Percentiles rank a stretch among this genome's conserved stretches.
phyloP scores from a whole-genome alignment of 2,888 invertebrate species.

The Sarcophaga rosellei region DNA sequence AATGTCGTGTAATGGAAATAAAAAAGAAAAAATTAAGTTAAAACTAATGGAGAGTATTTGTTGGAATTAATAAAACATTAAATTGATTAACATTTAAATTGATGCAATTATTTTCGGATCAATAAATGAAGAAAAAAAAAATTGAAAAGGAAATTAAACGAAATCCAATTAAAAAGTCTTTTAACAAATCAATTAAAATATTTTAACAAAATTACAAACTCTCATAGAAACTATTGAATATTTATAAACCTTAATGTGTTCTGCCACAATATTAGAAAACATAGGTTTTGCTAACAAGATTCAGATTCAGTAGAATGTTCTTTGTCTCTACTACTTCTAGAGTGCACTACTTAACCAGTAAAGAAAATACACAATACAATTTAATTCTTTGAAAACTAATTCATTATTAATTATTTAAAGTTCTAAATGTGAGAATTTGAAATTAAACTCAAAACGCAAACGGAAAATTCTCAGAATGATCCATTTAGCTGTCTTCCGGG shows the following conservation, averaged over 20 bases:
- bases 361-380: too few species aligned
- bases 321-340: too few species aligned
- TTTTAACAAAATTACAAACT: background rate
- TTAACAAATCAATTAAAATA: background rate
- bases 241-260: background rate
- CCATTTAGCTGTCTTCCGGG: too few species aligned
- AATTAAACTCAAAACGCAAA: too few species aligned
- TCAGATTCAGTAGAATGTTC: too few species aligned
- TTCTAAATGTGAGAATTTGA: too few species aligned
- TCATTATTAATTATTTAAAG: too few species aligned
- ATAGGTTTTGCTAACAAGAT: too few species aligned
- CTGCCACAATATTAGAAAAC: too few species aligned
- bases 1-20: slow-evolving; percentile 21
- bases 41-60: slow-evolving; percentile 26
- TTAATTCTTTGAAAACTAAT: too few species aligned
- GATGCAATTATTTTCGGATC: slow-evolving; percentile 38
- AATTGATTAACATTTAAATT: slow-evolving; percentile 45
- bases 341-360: too few species aligned
- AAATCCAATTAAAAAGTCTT: background rate
- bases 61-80: slow-evolving; percentile 46
- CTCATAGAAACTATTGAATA: background rate
- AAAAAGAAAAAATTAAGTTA: background rate
- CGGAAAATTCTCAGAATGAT: too few species aligned
- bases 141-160: background rate
- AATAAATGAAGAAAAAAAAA: slow-evolving; percentile 12